Evolutionary conservation across 1,140 invertebrate genomes (phyloP).

Genomic region (Aphelenchoides avenae): DNA sequence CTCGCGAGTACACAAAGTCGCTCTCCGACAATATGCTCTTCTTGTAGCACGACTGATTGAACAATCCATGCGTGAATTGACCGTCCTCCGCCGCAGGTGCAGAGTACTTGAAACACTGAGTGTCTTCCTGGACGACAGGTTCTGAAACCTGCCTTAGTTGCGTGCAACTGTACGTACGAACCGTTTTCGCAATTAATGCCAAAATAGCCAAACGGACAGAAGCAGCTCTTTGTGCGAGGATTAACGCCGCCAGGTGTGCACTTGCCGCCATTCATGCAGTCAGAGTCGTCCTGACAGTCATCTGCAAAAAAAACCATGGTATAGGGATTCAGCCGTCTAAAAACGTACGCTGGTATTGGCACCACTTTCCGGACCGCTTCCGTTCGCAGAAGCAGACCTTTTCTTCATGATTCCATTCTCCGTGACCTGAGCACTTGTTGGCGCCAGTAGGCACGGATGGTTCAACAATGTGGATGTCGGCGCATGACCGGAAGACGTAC

Average conservation of each 20-base stretch:
- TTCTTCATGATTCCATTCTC: constrained; percentile 30
- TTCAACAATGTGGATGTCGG: constrained; percentile 77
- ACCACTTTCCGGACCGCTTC: constrained; percentile 41
- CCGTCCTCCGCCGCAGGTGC: not conserved
- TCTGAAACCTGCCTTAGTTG: constrained; percentile 9
- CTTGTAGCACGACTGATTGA: constrained; percentile 38
- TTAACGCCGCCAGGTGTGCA: constrained; percentile 20
- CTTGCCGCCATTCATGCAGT: constrained; percentile 38
- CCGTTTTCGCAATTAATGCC: constrained; percentile 36
- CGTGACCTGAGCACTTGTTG: constrained; percentile 20
- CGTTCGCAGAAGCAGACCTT: constrained; percentile 39
- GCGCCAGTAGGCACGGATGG: not conserved
- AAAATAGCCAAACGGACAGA: constrained; percentile 43
- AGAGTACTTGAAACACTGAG: constrained; percentile 23
- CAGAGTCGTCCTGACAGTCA: constrained; percentile 31
- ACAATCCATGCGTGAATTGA: constrained; percentile 29
- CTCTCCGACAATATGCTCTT: constrained; percentile 16
- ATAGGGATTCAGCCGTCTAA: not conserved
- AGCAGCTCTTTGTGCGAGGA: constrained; percentile 27
- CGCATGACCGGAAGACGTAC: constrained; percentile 83
- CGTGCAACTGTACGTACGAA: too few species aligned
- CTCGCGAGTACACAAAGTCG: constrained; percentile 33
- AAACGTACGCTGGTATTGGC: constrained; percentile 47
- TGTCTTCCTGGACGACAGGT: constrained; percentile 7
- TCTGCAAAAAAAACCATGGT: constrained; percentile 21